A percentile compares a stretch with the other conserved stretches of the same genome.
These are phyloP conservation scores for Adelosebastes latens DNA, from an alignment of 2,797 vertebrate species.

Conservation along the genomic window DNA sequence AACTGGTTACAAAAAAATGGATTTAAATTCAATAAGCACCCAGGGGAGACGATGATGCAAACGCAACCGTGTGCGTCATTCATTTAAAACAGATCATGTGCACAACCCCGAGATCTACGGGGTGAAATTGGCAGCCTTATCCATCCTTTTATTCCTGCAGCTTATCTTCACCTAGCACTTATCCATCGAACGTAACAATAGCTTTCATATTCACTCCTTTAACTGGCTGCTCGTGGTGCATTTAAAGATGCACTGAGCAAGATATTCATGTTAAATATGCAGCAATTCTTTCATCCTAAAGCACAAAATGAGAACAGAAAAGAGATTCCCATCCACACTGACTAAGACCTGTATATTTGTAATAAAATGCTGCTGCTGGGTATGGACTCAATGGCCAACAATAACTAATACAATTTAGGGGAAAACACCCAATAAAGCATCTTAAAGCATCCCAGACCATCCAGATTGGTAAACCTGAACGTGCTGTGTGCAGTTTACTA, in stretches of 20 bases:
- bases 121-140: not conserved
- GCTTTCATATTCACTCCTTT: slow-evolving; percentile 7
- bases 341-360: not conserved
- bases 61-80: not conserved
- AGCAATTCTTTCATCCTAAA: not conserved
- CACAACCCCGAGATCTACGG: not conserved
- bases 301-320: not conserved
- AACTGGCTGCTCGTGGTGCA: not conserved
- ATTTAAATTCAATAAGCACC: slow-evolving; percentile 17
- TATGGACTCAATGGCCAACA: not conserved
- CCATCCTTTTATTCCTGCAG: slow-evolving; percentile 13
- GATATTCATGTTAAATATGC: not conserved
- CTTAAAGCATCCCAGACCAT: not conserved
- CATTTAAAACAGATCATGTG: slow-evolving; percentile 33
- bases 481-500: not conserved
- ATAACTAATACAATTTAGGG: not conserved
- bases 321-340: not conserved
- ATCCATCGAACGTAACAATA: not conserved
- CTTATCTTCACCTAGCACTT: slow-evolving; percentile 19
- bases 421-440: not conserved
- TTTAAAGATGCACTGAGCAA: not conserved
- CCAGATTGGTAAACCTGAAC: not conserved
- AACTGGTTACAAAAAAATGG: not conserved
- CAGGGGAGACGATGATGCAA: not conserved
- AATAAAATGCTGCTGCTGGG: not conserved